Evolutionary conservation across 2,888 invertebrate species (phyloP).

Genomic region (Polymixis lichenea): DNA sequence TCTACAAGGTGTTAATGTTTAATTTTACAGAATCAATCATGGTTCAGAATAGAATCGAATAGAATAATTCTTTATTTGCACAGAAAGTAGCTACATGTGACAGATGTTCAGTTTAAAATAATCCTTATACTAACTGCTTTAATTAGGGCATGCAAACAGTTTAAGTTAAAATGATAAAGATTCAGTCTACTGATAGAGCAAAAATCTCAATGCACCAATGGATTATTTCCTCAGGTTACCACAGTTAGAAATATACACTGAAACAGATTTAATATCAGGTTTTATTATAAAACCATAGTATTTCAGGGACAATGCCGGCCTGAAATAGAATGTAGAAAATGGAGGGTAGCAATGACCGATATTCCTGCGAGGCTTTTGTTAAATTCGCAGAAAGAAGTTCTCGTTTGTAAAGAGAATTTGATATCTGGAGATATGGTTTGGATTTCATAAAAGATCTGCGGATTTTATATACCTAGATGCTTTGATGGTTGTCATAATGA

Average conservation of each 20-base stretch:
- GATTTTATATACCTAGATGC: slow-evolving; percentile 2
- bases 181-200: not conserved
- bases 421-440: slow-evolving; percentile 3
- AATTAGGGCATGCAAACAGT: too few relatives aligned
- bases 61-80: too few relatives aligned
- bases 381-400: slow-evolving; percentile 14
- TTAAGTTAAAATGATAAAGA: too few relatives aligned
- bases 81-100: too few relatives aligned
- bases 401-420: slow-evolving; percentile 26
- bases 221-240: not conserved
- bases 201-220: slow-evolving; percentile 1
- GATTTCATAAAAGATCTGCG: slow-evolving; percentile 19
- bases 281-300: slow-evolving; percentile 26
- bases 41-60: not conserved
- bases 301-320: slow-evolving; percentile 33
- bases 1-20: not conserved
- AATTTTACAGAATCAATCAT: not conserved
- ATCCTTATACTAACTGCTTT: too few relatives aligned
- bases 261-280: slow-evolving; percentile 19
- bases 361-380: slow-evolving; percentile 37
- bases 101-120: too few relatives aligned
- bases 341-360: slow-evolving; percentile 52
- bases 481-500: not conserved
- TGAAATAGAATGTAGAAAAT: slow-evolving; percentile 38
- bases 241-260: not conserved